Conservation (phyloP, 2,888 invertebrate genomes). For the Chromoteleia sp. region DNA sequence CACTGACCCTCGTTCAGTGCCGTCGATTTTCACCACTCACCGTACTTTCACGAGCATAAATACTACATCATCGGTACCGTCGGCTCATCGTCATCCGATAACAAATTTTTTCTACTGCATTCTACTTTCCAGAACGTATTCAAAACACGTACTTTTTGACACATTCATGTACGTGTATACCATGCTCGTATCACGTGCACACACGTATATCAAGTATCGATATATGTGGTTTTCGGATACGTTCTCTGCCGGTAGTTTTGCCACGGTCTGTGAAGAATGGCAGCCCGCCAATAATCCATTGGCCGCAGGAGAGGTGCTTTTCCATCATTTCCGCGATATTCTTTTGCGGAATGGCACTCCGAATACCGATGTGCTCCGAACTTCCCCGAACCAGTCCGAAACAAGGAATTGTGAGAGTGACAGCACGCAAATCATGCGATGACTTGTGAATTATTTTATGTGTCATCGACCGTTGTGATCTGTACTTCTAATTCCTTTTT, state of each 20-base stretch:
- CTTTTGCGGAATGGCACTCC: conserved; percentile 2
- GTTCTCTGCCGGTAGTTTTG: too few relatives aligned
- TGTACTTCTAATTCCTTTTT: too few relatives aligned
- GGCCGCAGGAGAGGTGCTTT: background rate
- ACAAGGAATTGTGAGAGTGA: conserved; percentile 22
- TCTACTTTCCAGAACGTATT: too few relatives aligned
- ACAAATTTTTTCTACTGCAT: background rate
- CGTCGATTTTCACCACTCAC: conserved; percentile 31
- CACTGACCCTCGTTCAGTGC: conserved; percentile 80
- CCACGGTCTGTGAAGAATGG: too few relatives aligned
- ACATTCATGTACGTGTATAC: too few relatives aligned
- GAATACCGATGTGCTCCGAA: conserved; percentile 58
- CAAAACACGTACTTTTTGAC: too few relatives aligned
- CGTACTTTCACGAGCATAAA: conserved; percentile 24
- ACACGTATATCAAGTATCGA: too few relatives aligned
- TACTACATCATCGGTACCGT: background rate
- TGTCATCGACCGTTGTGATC: background rate
- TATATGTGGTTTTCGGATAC: too few relatives aligned
- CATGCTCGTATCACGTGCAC: too few relatives aligned
- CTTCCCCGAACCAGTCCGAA: conserved; percentile 56
- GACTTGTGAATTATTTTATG: conserved; percentile 29
- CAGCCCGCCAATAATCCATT: too few relatives aligned
- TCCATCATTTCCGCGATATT: conserved; percentile 28
- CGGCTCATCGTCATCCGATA: background rate
- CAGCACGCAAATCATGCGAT: conserved; percentile 7